These are phyloP conservation scores for Cyprinodon brontotheroides DNA, from an alignment of 2,113 vertebrate genomes.

Conservation along the genomic window DNA sequence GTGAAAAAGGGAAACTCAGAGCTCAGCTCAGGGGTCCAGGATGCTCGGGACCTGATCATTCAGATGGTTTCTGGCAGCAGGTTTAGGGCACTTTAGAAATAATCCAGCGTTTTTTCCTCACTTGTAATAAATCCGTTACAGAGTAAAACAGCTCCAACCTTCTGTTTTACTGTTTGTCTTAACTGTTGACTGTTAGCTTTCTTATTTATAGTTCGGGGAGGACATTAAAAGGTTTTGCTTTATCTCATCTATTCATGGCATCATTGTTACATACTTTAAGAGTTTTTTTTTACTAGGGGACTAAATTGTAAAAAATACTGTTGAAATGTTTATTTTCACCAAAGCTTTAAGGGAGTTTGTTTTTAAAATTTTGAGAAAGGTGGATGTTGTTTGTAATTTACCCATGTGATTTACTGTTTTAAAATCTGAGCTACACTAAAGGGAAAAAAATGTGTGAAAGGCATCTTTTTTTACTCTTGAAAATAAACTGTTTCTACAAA, in stretches of 20 bases:
- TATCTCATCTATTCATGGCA: background rate
- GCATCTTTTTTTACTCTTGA: background rate
- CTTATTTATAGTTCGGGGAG: background rate
- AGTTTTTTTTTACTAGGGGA: background rate
- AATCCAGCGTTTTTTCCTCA: background rate
- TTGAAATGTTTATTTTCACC: background rate
- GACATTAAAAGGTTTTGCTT: background rate
- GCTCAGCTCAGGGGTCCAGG: slow-evolving; percentile 83
- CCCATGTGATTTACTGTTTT: background rate
- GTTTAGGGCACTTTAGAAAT: slow-evolving; percentile 27
- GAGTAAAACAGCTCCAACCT: background rate
- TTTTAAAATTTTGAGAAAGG: background rate
- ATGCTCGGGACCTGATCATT: slow-evolving; percentile 86
- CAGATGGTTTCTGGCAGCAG: slow-evolving; percentile 81
- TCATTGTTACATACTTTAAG: background rate
- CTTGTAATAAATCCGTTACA: background rate
- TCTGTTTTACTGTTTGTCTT: background rate
- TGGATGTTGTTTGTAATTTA: background rate
- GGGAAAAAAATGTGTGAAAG: background rate
- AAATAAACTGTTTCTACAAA: slow-evolving; percentile 30
- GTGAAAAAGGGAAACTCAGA: slow-evolving; percentile 77
- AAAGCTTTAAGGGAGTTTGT: background rate
- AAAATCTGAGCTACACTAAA: background rate
- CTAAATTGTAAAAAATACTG: background rate
- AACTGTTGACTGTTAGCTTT: no score